Percentiles rank a stretch among this genome's conserved stretches.
phyloP scores from a whole-genome alignment of 1,140 invertebrate species.

The Leptoteleia sp. region DNA sequence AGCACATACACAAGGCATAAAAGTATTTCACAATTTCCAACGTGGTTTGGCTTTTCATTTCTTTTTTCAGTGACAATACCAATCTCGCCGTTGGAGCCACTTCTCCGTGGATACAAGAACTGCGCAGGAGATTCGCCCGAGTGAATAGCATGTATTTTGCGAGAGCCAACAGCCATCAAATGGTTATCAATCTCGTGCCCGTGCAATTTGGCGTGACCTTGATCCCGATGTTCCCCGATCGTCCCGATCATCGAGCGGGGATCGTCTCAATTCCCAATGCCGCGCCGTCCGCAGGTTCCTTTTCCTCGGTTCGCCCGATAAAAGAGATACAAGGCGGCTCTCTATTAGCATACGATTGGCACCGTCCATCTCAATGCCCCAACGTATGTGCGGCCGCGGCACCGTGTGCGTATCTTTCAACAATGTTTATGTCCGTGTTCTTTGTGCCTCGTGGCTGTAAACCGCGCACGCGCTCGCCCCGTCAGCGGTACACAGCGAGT shows the following conservation, averaged over 20 bases:
- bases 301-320: constrained; percentile 64
- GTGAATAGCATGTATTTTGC: constrained; percentile 19
- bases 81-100: background rate
- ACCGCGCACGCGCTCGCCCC: constrained; percentile 74
- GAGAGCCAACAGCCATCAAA: constrained; percentile 16
- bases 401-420: constrained; percentile 73
- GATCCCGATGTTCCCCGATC: constrained; percentile 53
- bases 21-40: too few species aligned
- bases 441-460: constrained; percentile 73
- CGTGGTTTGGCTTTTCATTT: too few species aligned
- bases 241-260: constrained; percentile 56
- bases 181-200: constrained; percentile 28
- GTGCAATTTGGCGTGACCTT: constrained; percentile 52
- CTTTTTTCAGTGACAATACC: background rate
- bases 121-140: too few species aligned
- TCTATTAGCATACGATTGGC: constrained; percentile 81
- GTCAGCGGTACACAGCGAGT: constrained; percentile 56
- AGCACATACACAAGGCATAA: too few species aligned
- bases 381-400: constrained; percentile 42
- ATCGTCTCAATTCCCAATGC: constrained; percentile 68
- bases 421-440: constrained; percentile 79
- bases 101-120: too few species aligned
- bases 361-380: constrained; percentile 78
- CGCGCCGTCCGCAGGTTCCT: constrained; percentile 66
- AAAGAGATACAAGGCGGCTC: constrained; percentile 74